phyloP scores from a whole-genome alignment of 2,797 vertebrate genomes.

The Ctenopoma multispine region DNA sequence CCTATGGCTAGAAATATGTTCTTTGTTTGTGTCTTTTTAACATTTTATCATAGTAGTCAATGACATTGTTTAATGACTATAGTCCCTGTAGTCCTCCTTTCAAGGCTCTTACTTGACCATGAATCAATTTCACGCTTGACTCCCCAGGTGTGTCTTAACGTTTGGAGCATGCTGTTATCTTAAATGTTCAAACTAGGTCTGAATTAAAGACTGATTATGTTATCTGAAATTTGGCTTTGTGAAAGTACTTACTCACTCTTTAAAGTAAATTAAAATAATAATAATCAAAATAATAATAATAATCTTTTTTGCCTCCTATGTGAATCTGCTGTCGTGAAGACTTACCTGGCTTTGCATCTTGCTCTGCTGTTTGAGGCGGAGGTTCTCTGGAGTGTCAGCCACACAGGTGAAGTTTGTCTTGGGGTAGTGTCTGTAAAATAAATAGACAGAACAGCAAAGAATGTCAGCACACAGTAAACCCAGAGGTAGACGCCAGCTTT shows the following conservation, averaged over 20 bases:
- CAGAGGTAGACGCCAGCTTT: constrained; percentile 41
- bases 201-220: constrained; percentile 12
- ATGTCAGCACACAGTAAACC: constrained; percentile 42
- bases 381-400: constrained; percentile 97
- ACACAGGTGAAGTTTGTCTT: constrained; percentile 96
- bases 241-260: constrained; percentile 8
- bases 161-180: neutral
- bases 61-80: neutral
- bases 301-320: constrained; percentile 8
- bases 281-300: too few relatives aligned
- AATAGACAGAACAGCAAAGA: constrained; percentile 43
- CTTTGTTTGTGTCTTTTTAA: neutral
- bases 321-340: neutral
- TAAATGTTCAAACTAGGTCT: constrained; percentile 14
- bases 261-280: too few relatives aligned
- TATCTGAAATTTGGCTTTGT: constrained; percentile 18
- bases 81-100: neutral
- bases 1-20: neutral
- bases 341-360: constrained; percentile 96
- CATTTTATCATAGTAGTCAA: neutral
- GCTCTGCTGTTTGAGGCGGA: constrained; percentile 96
- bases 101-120: constrained; percentile 6
- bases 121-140: constrained; percentile 38
- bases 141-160: constrained; percentile 34
- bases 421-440: constrained; percentile 93